These are phyloP conservation scores for Malaclemys terrapin DNA, from an alignment of 2,113 vertebrate genomes.

Conservation along the genomic window DNA sequence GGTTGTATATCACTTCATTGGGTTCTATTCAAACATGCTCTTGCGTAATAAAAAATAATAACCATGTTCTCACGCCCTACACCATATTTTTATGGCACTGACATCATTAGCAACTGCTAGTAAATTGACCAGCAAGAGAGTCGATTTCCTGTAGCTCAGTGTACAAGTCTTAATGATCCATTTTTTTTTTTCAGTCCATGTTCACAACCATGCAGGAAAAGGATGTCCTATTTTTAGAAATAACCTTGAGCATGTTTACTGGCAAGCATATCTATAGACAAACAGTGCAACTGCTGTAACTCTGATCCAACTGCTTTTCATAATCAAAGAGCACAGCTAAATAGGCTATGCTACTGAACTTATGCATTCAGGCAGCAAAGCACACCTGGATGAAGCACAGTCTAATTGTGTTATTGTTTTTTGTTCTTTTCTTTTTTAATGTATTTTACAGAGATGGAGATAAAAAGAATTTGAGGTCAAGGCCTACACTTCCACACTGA, in stretches of 20 bases:
- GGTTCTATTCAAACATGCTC: neutral
- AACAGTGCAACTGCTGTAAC: conserved; percentile 4
- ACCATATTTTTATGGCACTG: conserved; percentile 18
- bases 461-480: neutral
- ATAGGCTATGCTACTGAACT: neutral
- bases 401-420: neutral
- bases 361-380: neutral
- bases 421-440: neutral
- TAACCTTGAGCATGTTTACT: conserved; percentile 64
- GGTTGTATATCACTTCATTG: neutral
- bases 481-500: neutral
- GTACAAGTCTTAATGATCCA: conserved; percentile 46
- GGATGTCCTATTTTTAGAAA: conserved; percentile 77
- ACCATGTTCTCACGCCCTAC: neutral
- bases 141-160: conserved; percentile 66
- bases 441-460: neutral
- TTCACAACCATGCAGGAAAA: conserved; percentile 66
- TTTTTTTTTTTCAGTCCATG: conserved; percentile 50
- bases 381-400: neutral
- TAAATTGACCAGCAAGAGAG: neutral
- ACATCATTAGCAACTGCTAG: conserved; percentile 12
- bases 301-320: neutral
- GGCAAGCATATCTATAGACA: conserved; percentile 35
- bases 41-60: neutral
- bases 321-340: conserved; percentile 15